A percentile compares a stretch with the other conserved stretches of the same genome.
These are phyloP conservation scores for Sphyrna mokarran DNA, from an alignment of 2,113 vertebrate genomes.

Conservation along the genomic window DNA sequence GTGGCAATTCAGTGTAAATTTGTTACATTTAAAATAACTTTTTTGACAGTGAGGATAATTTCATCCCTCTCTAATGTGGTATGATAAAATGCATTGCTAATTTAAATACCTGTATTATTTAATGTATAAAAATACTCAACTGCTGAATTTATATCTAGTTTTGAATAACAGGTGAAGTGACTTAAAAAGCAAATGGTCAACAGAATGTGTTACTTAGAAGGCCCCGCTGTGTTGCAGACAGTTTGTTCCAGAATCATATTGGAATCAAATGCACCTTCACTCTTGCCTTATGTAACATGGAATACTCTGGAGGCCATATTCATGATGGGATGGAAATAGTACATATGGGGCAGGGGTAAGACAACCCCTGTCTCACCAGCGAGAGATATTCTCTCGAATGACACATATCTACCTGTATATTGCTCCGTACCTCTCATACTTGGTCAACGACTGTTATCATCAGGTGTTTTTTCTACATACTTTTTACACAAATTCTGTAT, in stretches of 20 bases:
- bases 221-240: constrained; percentile 5
- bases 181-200: not conserved
- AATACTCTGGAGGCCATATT: constrained; percentile 97
- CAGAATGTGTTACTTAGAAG: not conserved
- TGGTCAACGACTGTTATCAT: constrained; percentile 99
- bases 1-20: not conserved
- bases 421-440: constrained; percentile 99
- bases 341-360: constrained; percentile 82
- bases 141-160: not conserved
- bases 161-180: not conserved
- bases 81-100: not conserved
- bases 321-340: constrained; percentile 96
- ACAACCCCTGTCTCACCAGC: constrained; percentile 79
- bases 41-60: not conserved
- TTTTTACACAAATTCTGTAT: constrained; percentile 99
- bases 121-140: constrained; percentile 25
- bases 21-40: not conserved
- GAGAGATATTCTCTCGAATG: constrained; percentile 75
- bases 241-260: constrained; percentile 76
- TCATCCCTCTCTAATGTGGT: not conserved
- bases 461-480: constrained; percentile 99
- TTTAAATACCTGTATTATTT: constrained; percentile 26
- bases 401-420: constrained; percentile 99
- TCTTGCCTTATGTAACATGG: constrained; percentile 79
- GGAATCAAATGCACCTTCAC: constrained; percentile 90